Percentiles rank a stretch among this genome's conserved stretches.
These are phyloP conservation scores for Saccopteryx bilineata DNA, from an alignment of 2,113 vertebrate species.

Conservation along the genomic window DNA sequence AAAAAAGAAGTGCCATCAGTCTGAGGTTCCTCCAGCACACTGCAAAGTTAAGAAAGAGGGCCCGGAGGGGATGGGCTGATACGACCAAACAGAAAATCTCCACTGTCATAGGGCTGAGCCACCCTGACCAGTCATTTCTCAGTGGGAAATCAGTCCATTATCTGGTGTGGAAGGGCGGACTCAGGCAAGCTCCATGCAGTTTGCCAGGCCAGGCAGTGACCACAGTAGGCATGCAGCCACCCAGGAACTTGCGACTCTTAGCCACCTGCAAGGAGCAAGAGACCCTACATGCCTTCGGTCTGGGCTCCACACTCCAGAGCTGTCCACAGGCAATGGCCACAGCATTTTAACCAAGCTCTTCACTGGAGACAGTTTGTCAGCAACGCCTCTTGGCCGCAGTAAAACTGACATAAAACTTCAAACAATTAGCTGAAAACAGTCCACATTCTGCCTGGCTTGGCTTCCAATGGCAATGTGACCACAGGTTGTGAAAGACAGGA, in stretches of 20 bases:
- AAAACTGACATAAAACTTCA: conserved; percentile 61
- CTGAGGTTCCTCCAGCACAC: conserved; percentile 9
- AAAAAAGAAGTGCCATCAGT: background rate
- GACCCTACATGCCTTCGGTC: background rate
- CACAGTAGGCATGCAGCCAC: background rate
- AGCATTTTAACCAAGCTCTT: conserved; percentile 38
- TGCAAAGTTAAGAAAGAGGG: conserved; percentile 12
- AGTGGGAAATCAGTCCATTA: background rate
- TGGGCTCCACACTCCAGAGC: background rate
- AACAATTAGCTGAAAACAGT: conserved; percentile 75
- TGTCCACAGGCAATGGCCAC: background rate
- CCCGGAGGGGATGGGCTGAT: conserved; percentile 62
- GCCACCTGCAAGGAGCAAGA: conserved; percentile 75
- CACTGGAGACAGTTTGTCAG: conserved; percentile 62
- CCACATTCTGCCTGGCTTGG: background rate
- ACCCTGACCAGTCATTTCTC: conserved; percentile 78
- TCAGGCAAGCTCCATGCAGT: background rate
- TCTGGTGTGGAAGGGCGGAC: background rate
- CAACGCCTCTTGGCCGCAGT: conserved; percentile 75
- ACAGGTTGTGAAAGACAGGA: conserved; percentile 48
- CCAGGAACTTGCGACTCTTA: background rate
- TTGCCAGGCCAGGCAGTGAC: background rate
- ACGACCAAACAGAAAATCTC: conserved; percentile 45
- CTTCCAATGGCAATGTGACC: conserved; percentile 13
- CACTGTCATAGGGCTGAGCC: conserved; percentile 66